Percentiles rank a stretch among this genome's conserved stretches.
phyloP scores from a whole-genome alignment of 1,140 invertebrate genomes.

The Drosophila sulfurigaster region DNA sequence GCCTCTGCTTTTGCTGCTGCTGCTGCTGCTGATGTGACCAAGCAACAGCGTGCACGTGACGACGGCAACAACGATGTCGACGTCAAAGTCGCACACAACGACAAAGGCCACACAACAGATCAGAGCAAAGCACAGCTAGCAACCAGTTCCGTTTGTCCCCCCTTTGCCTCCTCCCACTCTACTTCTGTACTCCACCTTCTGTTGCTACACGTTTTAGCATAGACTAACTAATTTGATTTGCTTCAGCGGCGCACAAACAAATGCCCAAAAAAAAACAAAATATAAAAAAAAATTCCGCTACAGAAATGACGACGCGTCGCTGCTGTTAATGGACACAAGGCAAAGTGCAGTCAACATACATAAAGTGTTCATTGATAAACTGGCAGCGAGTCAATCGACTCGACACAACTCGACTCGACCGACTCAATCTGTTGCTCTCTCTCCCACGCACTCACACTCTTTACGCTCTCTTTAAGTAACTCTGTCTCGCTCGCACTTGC shows the following conservation, averaged over 20 bases:
- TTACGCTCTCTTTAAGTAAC: neutral
- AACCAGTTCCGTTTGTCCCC: slow-evolving; percentile 52
- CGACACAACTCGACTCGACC: slow-evolving; percentile 2
- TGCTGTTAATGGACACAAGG: slow-evolving; percentile 28
- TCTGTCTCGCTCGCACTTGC: neutral
- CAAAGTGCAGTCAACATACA: slow-evolving; percentile 47
- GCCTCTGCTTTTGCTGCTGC: no score
- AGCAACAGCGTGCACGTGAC: slow-evolving; percentile 48
- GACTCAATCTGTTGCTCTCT: slow-evolving; percentile 25
- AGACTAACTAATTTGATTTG: slow-evolving; percentile 66
- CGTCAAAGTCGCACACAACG: slow-evolving; percentile 2
- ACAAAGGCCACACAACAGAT: slow-evolving; percentile 53
- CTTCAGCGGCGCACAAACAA: slow-evolving; percentile 44
- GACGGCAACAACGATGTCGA: slow-evolving; percentile 18
- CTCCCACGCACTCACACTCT: slow-evolving; percentile 35
- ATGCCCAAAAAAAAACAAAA: slow-evolving; percentile 25
- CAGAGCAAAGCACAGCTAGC: slow-evolving; percentile 3
- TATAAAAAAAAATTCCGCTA: slow-evolving; percentile 46
- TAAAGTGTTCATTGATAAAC: slow-evolving; percentile 74
- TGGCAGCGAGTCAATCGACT: slow-evolving; percentile 25
- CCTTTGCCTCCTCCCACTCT: neutral
- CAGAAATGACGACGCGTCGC: slow-evolving; percentile 9
- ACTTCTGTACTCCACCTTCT: neutral
- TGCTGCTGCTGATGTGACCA: neutral
- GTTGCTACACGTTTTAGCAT: slow-evolving; percentile 57